These are phyloP conservation scores for Proteles cristata DNA, from an alignment of 2,113 vertebrate species.

Conservation along the genomic window DNA sequence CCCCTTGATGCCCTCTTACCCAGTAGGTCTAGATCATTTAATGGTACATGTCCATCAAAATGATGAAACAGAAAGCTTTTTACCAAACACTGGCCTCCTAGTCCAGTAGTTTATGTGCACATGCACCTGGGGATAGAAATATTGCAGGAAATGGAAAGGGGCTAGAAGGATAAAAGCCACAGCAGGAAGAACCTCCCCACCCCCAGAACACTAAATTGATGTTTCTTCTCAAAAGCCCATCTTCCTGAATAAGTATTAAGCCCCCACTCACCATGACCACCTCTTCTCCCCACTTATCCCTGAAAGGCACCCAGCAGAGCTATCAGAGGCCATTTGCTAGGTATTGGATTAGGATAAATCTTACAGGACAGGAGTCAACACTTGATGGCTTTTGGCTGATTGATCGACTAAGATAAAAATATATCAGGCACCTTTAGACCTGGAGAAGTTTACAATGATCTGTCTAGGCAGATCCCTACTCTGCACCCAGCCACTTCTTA, in stretches of 20 bases:
- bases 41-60: constrained; percentile 61
- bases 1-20: constrained; percentile 31
- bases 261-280: neutral
- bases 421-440: neutral
- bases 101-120: constrained; percentile 37
- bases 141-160: neutral
- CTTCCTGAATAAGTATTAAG: neutral
- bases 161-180: neutral
- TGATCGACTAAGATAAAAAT: neutral
- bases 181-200: neutral
- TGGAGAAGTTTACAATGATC: neutral
- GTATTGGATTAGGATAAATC: neutral
- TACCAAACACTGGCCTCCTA: neutral
- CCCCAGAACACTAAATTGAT: neutral
- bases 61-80: constrained; percentile 60
- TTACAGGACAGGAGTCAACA: neutral
- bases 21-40: constrained; percentile 56
- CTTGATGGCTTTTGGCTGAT: neutral
- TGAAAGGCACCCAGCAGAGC: neutral
- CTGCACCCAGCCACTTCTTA: neutral
- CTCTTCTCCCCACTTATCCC: neutral
- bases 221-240: neutral
- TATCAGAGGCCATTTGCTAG: neutral
- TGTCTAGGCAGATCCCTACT: neutral
- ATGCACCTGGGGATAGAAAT: neutral